These are phyloP conservation scores for Pedionomus torquatus DNA, from an alignment of 2,113 vertebrate species.

Conservation along the genomic window DNA sequence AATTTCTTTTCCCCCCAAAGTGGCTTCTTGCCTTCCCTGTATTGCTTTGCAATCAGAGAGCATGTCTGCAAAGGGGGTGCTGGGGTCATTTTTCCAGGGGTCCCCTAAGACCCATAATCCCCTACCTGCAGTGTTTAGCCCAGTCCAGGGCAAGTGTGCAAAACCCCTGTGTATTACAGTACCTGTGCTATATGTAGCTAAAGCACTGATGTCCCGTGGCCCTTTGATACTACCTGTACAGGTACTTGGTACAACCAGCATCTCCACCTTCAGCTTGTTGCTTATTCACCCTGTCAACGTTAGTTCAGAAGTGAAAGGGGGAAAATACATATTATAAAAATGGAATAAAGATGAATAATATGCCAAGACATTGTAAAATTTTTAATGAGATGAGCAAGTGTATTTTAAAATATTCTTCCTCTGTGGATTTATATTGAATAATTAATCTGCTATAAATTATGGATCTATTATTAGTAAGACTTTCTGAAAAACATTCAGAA, in stretches of 20 bases:
- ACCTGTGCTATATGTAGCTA: neutral
- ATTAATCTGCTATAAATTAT: neutral
- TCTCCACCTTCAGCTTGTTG: neutral
- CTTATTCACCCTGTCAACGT: neutral
- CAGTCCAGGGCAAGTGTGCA: neutral
- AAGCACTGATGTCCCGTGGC: neutral
- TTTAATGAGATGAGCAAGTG: neutral
- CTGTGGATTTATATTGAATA: neutral
- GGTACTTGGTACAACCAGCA: neutral
- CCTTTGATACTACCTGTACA: neutral
- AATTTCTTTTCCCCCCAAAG: neutral
- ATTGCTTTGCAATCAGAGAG: neutral
- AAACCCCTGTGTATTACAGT: neutral
- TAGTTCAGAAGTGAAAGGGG: neutral
- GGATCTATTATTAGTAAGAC: neutral
- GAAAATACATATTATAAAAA: neutral
- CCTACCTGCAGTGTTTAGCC: neutral
- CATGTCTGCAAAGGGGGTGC: neutral
- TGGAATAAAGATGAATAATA: neutral
- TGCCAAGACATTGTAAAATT: neutral
- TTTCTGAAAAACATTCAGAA: neutral
- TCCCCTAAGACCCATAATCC: neutral
- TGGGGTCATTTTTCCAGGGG: neutral
- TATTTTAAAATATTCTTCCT: neutral
- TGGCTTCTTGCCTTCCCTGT: neutral